Percentiles rank a stretch among this genome's conserved stretches.
Conservation (phyloP, 2,113 vertebrate genomes). For the Hypomesus transpacificus region DNA sequence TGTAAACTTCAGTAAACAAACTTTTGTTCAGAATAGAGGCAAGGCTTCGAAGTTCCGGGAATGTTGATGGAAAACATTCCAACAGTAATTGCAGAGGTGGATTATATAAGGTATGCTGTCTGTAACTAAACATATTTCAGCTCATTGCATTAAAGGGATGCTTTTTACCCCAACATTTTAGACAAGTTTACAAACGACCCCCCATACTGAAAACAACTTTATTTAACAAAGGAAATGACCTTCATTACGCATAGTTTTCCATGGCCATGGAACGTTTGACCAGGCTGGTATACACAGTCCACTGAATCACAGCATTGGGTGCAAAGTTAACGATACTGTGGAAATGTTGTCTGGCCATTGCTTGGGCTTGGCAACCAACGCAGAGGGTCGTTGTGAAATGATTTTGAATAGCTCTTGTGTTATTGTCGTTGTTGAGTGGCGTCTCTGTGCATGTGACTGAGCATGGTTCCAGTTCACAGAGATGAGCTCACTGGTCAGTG, state of each 20-base stretch:
- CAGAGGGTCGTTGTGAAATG: conserved; percentile 4
- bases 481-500: conserved; percentile 47
- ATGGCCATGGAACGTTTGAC: neutral
- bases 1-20: neutral
- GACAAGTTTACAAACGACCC: too few relatives aligned
- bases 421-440: conserved; percentile 16
- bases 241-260: neutral
- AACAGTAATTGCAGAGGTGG: neutral
- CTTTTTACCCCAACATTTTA: too few relatives aligned
- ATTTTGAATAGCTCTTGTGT: conserved; percentile 30
- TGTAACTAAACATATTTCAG: neutral
- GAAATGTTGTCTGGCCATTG: neutral
- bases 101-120: neutral
- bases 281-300: conserved; percentile 8
- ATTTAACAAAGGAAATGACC: neutral
- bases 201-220: neutral
- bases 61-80: neutral
- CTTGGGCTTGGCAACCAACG: conserved; percentile 27
- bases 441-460: conserved; percentile 14
- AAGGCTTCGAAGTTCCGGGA: conserved; percentile 5
- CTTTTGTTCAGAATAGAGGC: neutral
- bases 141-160: neutral
- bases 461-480: conserved; percentile 22
- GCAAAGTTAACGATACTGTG: neutral
- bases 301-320: conserved; percentile 39